Base-by-base conservation (phyloP, 1,140 invertebrate genomes). In the Pseudachorutes palmiensis region DNA sequence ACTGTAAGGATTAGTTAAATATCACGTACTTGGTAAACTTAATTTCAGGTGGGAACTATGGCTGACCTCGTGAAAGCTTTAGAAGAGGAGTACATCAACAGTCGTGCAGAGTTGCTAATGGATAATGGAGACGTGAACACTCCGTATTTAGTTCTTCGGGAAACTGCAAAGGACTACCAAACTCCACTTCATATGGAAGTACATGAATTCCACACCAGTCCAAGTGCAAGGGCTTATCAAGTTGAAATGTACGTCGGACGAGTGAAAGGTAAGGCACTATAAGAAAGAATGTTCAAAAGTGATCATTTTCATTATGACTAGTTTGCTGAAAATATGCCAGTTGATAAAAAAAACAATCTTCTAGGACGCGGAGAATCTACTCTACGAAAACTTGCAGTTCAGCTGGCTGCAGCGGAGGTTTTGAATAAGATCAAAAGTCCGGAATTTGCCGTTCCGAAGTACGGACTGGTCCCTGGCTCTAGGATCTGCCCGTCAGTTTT, bases 361-460 rank as follows among this genome's bases (percentile, higher is more conserved):
- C 9, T 30, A 65, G 67, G 67, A 9, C 26, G 59, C 22, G 67
- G 67, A 28, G 67, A 69, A 55, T 55, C 67, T 22, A 31, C 57
- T 0, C 57, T 55, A 14, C 57, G 62, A 1, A 49, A 57, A 28
- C n/a, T 69, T 12, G 67, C 67, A 0, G 24, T 29, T 1, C 67
- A 69, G n/a, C 33, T 69, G 45, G 67, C 67, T 49, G 51, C 67
- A 14, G 57, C 41, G 1, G 67, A 69, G 33, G 28, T 69, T 31
- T 65, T 69, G 36, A 19, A 61, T 22, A 33, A 65, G 9, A 28
- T 65, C 22, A 51, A 62, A 28, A n/a, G n/a, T 22, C n/a, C 29
- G 1, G 26, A 30, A n/a, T 32, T 30, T 5, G 41, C 51, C 1
- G 48, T 69, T 0, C 67, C 67, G 28, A 1, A 24, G 1, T 69